Conservation (phyloP, 2,888 invertebrate genomes). For the Drosophila multiciliata region DNA sequence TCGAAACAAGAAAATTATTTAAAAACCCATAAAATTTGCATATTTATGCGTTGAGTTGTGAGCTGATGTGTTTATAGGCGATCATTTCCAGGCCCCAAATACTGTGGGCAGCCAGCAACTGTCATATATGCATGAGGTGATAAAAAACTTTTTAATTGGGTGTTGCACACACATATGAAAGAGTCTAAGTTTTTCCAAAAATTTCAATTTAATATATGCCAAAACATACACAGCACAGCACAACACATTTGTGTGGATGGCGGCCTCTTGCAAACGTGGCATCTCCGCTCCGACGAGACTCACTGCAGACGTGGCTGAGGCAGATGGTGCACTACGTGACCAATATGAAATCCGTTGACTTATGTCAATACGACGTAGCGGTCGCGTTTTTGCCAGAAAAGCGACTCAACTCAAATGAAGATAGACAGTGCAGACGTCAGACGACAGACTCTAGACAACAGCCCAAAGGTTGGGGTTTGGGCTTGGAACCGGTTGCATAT, state of each 20-base stretch:
- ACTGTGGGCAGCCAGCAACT: constrained; percentile 58
- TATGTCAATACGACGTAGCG: constrained; percentile 74
- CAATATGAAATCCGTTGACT: constrained; percentile 81
- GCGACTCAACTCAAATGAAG: constrained; percentile 78
- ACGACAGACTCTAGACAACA: constrained; percentile 13
- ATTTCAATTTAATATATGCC: constrained; percentile 52
- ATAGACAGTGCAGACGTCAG: constrained; percentile 70
- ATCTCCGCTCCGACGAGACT: constrained; percentile 7
- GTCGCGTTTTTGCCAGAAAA: constrained; percentile 71
- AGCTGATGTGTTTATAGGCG: constrained; percentile 72
- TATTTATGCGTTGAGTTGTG: constrained; percentile 68
- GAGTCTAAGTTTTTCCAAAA: constrained; percentile 51
- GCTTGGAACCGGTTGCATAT: constrained; percentile 11
- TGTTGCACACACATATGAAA: constrained; percentile 52
- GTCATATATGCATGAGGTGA: constrained; percentile 71
- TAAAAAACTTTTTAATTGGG: constrained; percentile 78
- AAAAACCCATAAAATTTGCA: constrained; percentile 77
- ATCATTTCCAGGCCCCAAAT: constrained; percentile 39
- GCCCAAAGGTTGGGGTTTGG: constrained; percentile 16
- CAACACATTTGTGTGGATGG: neutral
- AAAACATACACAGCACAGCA: constrained; percentile 38
- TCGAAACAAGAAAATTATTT: constrained; percentile 68
- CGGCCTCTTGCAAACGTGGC: constrained; percentile 9
- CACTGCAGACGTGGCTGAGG: constrained; percentile 37
- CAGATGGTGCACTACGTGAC: constrained; percentile 71